Base-by-base conservation (phyloP, 2,888 invertebrate species). In the Micoletzkya japonica region DNA sequence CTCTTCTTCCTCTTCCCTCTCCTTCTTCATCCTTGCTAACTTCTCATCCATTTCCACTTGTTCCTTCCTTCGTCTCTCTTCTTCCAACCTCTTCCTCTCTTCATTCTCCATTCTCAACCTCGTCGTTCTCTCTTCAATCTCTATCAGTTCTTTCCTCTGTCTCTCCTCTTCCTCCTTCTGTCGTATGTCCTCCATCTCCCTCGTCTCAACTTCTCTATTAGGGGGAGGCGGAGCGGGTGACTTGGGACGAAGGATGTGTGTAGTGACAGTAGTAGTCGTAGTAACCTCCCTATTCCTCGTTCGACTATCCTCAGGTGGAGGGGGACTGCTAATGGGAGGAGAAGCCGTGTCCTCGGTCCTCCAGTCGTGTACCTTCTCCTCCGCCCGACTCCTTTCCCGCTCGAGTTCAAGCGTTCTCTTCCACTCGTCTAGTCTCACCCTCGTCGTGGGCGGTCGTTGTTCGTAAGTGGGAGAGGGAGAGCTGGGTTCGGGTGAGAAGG, bases 141-240 rank as follows among this genome's bases (percentile, higher is more conserved):
- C 37, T 24, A 20, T 54, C 54, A 24, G 26, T 7, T 54, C 54
- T 54, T 54, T 59, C 37, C 34, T 36, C 37, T 52, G n/a, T 28
- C 64, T 49, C 39, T 61, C 7, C 28, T 37, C 52, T 37, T 54
- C 36, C 28, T 50, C 26, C 20, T 32, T 34, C 34, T 64, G 24
- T 64, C 64, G 52, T 14, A 26, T 56, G 56, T 32, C 14, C 6
- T 36, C 54, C 37, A 71, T 49, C 58, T 73, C 73, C 34, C 50
- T 36, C 24, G 61, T 73, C 37, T 64, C 56, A 3, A 50, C 56
- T 57, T 34, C 52, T 52, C 63, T 63, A 37, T 50, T 44, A n/a
- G 67, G 54, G 17, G 71, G 63, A 44, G 58, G 64, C n/a, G 54
- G 72, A 56, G 61, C 54, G n/a, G 64, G 28, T 2, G 61, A 52